phyloP scores from a whole-genome alignment of 2,888 invertebrate genomes.

The Catocala fraxini region DNA sequence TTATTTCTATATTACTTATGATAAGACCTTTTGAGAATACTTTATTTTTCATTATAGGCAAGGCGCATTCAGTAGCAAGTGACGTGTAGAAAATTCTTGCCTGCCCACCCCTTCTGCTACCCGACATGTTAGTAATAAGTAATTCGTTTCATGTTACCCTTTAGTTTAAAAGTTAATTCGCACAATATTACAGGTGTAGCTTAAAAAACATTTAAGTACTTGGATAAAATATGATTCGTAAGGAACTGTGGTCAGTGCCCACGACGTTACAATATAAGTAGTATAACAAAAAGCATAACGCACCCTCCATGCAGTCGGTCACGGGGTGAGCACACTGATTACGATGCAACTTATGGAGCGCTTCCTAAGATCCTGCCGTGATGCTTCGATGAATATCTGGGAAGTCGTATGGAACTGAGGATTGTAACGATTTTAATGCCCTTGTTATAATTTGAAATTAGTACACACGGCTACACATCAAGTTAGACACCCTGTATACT shows the following conservation, averaged over 20 bases:
- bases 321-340: conserved; percentile 70
- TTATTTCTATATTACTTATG: too few species aligned
- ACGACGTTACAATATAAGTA: conserved; percentile 38
- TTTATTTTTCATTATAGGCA: too few species aligned
- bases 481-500: too few species aligned
- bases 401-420: conserved; percentile 31
- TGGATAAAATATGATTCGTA: conserved; percentile 23
- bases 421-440: conserved; percentile 20
- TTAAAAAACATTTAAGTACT: conserved; percentile 5
- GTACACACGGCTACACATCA: too few species aligned
- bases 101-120: background rate
- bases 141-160: conserved; percentile 7
- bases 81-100: background rate
- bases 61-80: too few species aligned
- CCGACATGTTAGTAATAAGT: background rate
- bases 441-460: too few species aligned
- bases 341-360: conserved; percentile 25
- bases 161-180: conserved; percentile 31
- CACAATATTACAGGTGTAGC: conserved; percentile 10
- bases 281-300: conserved; percentile 61
- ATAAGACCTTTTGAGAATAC: too few species aligned
- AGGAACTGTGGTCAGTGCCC: conserved; percentile 65
- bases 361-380: conserved; percentile 49
- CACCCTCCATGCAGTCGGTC: conserved; percentile 60
- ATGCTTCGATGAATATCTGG: conserved; percentile 53